Conservation (phyloP, 2,797 vertebrate species). For the Ara ararauna region DNA sequence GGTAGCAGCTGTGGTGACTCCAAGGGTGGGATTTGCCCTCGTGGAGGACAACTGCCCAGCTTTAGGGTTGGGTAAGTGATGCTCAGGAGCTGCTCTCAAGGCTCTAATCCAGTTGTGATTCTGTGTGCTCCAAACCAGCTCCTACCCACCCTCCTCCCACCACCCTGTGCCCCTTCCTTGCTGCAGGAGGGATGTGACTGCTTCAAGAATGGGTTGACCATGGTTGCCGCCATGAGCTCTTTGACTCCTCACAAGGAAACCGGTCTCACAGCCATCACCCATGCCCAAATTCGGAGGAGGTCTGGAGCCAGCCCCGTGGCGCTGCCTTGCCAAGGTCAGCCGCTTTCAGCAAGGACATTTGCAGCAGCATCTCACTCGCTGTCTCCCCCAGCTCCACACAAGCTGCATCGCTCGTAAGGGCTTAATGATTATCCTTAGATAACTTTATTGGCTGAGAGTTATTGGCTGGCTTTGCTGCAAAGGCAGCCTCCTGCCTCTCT, state of each 20-base stretch:
- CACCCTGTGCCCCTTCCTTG: rapidly evolving
- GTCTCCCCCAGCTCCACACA: background rate
- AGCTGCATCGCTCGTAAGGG: conserved; percentile 19
- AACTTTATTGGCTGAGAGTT: conserved; percentile 48
- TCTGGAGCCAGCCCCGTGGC: rapidly evolving
- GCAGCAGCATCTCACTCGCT: background rate
- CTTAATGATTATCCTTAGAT: conserved; percentile 44
- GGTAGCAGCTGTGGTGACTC: background rate
- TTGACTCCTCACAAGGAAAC: rapidly evolving
- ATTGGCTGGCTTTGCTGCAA: conserved; percentile 36
- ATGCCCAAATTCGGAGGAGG: rapidly evolving
- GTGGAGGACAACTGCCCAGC: rapidly evolving
- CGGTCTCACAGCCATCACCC: rapidly evolving
- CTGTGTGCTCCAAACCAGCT: rapidly evolving
- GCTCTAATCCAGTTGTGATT: background rate
- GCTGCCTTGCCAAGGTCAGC: conserved; percentile 6
- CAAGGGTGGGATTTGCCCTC: background rate
- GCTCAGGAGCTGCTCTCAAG: background rate
- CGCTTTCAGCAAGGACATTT: background rate
- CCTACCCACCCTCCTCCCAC: background rate
- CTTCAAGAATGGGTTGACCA: rapidly evolving
- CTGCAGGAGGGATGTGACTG: background rate
- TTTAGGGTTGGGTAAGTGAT: background rate
- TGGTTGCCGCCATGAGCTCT: rapidly evolving
- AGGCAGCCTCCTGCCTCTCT: background rate